Conservation (phyloP, 2,797 vertebrate genomes). For the Caiman crocodilus region DNA sequence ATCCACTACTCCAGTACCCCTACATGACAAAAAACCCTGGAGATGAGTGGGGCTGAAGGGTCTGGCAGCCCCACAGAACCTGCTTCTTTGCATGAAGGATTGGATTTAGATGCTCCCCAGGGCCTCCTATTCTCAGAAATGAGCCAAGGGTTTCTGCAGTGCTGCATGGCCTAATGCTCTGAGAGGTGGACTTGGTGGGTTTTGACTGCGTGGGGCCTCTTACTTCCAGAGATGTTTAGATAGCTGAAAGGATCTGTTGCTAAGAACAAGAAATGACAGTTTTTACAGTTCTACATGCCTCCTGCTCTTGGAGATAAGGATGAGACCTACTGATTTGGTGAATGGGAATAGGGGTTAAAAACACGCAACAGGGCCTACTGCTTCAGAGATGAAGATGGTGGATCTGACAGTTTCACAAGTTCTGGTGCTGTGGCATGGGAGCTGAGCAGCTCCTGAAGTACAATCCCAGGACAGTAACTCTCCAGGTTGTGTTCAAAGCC, state of each 20-base stretch:
- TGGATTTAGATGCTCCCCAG: not conserved
- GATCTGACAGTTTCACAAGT: not conserved
- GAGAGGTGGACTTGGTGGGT: too few relatives aligned
- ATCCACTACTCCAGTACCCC: not conserved
- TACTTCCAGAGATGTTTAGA: not conserved
- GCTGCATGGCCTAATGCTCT: not conserved
- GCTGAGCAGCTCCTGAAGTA: not conserved
- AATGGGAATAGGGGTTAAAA: not conserved
- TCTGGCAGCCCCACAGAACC: not conserved
- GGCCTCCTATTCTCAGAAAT: not conserved
- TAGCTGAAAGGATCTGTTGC: not conserved
- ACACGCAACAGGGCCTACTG: not conserved
- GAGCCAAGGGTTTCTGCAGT: rapidly evolving
- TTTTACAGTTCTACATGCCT: not conserved
- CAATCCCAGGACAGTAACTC: not conserved
- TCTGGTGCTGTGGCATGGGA: not conserved
- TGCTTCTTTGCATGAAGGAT: not conserved
- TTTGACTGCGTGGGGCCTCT: not conserved
- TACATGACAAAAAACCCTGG: too few relatives aligned
- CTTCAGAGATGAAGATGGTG: too few relatives aligned
- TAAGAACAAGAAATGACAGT: too few relatives aligned
- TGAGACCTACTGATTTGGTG: not conserved
- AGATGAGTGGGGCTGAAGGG: not conserved
- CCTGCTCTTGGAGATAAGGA: not conserved
- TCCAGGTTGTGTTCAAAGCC: not conserved